Conservation (phyloP, 2,888 invertebrate species). For the Gnatocerus cornutus region DNA sequence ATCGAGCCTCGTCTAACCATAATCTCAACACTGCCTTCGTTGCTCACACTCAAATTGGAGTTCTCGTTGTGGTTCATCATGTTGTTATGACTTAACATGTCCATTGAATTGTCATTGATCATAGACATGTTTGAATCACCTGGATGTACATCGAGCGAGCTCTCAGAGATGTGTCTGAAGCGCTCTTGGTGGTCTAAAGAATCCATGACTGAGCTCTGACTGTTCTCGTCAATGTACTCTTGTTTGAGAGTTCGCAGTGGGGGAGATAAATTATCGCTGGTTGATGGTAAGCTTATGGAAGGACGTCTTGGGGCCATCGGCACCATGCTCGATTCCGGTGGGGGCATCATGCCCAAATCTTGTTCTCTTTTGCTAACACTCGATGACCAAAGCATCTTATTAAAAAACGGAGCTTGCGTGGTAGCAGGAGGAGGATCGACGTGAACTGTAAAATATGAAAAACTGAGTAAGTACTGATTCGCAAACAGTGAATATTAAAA, state of each 20-base stretch:
- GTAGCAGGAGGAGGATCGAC: conserved; percentile 61
- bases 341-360: conserved; percentile 80
- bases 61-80: conserved; percentile 59
- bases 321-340: conserved; percentile 76
- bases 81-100: conserved; percentile 67
- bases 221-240: conserved; percentile 82
- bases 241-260: conserved; percentile 76
- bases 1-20: conserved; percentile 61
- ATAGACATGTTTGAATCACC: conserved; percentile 69
- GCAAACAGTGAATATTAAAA: conserved; percentile 57
- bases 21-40: conserved; percentile 65
- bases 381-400: conserved; percentile 65
- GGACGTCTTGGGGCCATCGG: conserved; percentile 77
- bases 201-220: conserved; percentile 77
- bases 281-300: conserved; percentile 73
- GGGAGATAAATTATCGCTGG: conserved; percentile 75
- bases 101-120: conserved; percentile 73
- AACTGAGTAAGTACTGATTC: conserved; percentile 63
- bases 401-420: conserved; percentile 57
- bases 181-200: conserved; percentile 64
- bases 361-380: conserved; percentile 73
- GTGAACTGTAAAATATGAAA: conserved; percentile 69
- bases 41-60: conserved; percentile 67
- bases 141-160: conserved; percentile 70
- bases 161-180: conserved; percentile 69